Conservation (phyloP, 2,113 vertebrate species). For the Crotalus viridis region DNA sequence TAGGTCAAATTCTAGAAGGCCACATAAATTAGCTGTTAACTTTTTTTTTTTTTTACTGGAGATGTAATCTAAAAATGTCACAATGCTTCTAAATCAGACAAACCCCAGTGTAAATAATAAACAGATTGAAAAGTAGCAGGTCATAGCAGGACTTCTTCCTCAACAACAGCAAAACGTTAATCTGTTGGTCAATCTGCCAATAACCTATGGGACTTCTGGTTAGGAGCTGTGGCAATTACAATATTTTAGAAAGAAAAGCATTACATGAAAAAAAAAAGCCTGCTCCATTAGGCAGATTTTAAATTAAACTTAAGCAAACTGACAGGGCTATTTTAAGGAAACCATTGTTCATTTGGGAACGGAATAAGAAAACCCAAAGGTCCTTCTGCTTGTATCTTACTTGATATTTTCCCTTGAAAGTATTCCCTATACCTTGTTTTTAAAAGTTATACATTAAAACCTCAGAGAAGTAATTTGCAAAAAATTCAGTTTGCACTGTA, state of each 20-base stretch:
- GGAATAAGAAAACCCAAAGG: background rate
- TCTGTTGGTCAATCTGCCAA: background rate
- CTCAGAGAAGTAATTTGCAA: background rate
- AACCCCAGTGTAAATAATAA: background rate
- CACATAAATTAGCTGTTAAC: conserved; percentile 5
- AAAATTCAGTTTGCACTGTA: background rate
- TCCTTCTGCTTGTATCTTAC: background rate
- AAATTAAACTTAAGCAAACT: background rate
- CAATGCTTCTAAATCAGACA: background rate
- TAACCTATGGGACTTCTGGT: background rate
- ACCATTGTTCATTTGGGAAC: background rate
- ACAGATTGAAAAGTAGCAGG: background rate
- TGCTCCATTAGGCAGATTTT: background rate
- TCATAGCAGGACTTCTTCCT: background rate
- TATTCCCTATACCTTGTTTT: background rate
- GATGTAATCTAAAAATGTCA: conserved; percentile 22
- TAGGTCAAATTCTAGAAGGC: conserved; percentile 24
- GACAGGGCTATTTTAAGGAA: background rate
- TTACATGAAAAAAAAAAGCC: conserved; percentile 19
- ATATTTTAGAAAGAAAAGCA: background rate
- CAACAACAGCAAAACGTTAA: background rate
- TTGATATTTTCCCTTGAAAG: background rate
- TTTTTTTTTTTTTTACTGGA: conserved; percentile 26
- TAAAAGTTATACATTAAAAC: background rate
- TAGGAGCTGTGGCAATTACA: background rate